Conservation (phyloP, 2,888 invertebrate species). For the Tachina fera region DNA sequence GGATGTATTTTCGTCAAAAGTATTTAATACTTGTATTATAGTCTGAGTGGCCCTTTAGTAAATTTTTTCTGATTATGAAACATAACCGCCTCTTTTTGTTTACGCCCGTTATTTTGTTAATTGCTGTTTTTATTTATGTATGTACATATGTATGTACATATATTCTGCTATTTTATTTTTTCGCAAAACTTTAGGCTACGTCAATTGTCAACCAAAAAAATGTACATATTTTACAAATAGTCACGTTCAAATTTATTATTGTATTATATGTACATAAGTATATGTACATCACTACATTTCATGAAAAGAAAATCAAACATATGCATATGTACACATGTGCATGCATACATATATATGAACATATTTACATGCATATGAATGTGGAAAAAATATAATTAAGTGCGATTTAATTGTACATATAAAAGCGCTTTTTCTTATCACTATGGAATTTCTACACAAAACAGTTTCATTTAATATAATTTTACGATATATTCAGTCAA, state of each 20-base stretch:
- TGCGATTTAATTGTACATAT: conserved; percentile 52
- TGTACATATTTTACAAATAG: conserved; percentile 39
- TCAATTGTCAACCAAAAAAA: conserved; percentile 35
- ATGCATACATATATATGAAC: too few relatives aligned
- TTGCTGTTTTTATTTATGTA: not conserved
- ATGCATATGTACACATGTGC: too few relatives aligned
- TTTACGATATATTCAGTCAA: conserved; percentile 30
- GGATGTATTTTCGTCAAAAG: too few relatives aligned
- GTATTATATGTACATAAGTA: not conserved
- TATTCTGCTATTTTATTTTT: conserved; percentile 2
- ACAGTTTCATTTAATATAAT: conserved; percentile 18
- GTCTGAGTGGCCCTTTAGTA: too few relatives aligned
- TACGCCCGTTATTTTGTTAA: conserved; percentile 34
- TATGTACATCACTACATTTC: not conserved
- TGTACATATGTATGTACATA: not conserved
- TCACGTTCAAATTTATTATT: conserved; percentile 44
- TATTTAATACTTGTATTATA: too few relatives aligned
- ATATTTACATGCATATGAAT: not conserved
- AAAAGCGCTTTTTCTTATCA: conserved; percentile 66
- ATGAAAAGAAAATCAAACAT: not conserved
- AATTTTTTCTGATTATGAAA: not conserved
- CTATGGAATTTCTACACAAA: conserved; percentile 35
- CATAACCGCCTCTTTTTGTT: conserved; percentile 50
- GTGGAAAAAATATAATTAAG: conserved; percentile 23
- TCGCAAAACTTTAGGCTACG: conserved; percentile 47